Base-by-base conservation (phyloP, 2,797 vertebrate genomes). In the Parauchenoglanis ngamensis region DNA sequence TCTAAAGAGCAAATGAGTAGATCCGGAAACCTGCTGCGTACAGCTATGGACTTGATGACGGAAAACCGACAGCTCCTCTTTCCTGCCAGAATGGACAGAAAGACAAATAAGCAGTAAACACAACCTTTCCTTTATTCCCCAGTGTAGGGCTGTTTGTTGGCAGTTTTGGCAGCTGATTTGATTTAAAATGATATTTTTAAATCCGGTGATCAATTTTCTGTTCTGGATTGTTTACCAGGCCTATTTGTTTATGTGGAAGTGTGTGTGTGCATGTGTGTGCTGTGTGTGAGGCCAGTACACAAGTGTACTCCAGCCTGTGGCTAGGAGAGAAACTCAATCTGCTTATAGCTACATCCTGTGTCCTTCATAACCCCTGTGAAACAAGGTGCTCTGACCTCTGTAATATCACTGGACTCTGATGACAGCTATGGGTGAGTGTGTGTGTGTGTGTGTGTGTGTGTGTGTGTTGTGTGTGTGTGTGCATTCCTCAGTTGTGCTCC, bases 331-430 rank as follows among this genome's bases (percentile, higher is more conserved):
- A 95, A 95, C 93, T 92, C 46, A 92, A 95, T 95, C 94, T 93
- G 93, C 91, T 94, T 94, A 92, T 91, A 91, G 93, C 92, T 89
- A 92, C 92, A 84, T 86, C 92, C 90, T 93, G 90, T 95, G 92
- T 93, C 94, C 94, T 93, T 93, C 90, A 85, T 91, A 94, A 93
- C 90, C 91, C 90, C 87, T 57, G 90, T 92, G 90, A 93, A 95
- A 94, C 92, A 90, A 94, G 94, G 93, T 93, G 93, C 94, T 93
- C 92, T 96, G 95, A 95, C 95, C 95, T 95, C 93, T 94, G 93
- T 92, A 94, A 94, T 93, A 90, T 92, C 87, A 88, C 86, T 92
- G 92, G 88, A 91, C 90, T 92, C 93, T 87, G 89, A 95, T 88
- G 83, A 84, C 83, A 68, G 31, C 70, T 73, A 13, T 72, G 54